phyloP scores from a whole-genome alignment of 2,797 vertebrate species.

The Oreortyx pictus region DNA sequence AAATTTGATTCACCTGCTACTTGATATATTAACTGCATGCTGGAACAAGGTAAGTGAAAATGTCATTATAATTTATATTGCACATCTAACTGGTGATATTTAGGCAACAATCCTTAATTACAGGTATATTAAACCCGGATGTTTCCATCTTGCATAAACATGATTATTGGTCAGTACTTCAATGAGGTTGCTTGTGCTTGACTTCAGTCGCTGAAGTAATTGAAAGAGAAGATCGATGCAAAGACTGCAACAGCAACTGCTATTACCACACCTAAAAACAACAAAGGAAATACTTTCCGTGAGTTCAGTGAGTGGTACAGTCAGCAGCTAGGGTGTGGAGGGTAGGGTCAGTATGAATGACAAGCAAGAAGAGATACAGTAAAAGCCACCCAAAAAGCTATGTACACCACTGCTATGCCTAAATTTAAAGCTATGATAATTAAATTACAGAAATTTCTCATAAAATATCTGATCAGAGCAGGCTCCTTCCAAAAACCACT shows the following conservation, averaged over 20 bases:
- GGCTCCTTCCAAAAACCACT: neutral
- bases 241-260: constrained; percentile 74
- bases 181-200: constrained; percentile 15
- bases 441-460: neutral
- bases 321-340: neutral
- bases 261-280: constrained; percentile 72
- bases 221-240: constrained; percentile 77
- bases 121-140: neutral
- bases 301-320: neutral
- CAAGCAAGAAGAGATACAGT: neutral
- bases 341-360: neutral
- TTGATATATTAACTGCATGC: constrained; percentile 10
- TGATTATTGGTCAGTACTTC: neutral
- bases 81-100: constrained; percentile 18
- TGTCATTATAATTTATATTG: constrained; percentile 36
- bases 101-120: constrained; percentile 32
- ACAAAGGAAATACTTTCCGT: constrained; percentile 50
- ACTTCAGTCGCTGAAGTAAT: constrained; percentile 81
- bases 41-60: constrained; percentile 59
- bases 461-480: neutral
- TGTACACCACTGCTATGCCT: neutral
- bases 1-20: constrained; percentile 11
- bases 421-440: neutral
- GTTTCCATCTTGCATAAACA: neutral
- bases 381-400: neutral